Percentiles rank a stretch among this genome's conserved stretches.
Conservation (phyloP, 2,888 invertebrate genomes). For the Anarsia innoxiella region DNA sequence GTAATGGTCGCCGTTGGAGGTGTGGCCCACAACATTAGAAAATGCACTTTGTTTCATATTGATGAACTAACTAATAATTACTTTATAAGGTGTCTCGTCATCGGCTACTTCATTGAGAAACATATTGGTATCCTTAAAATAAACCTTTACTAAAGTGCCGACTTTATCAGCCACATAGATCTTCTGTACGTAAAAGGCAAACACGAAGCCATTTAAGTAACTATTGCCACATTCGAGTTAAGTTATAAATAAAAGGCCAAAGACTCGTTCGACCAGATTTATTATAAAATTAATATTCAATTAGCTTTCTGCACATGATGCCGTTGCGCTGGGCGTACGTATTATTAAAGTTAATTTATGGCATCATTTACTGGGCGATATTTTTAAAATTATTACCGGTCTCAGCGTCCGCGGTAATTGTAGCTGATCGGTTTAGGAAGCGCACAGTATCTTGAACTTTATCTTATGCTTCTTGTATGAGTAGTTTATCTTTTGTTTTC, state of each 20-base stretch:
- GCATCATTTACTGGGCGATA: constrained; percentile 70
- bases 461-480: constrained; percentile 19
- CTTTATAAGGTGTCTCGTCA: no score
- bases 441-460: constrained; percentile 20
- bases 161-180: no score
- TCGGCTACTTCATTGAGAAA: no score
- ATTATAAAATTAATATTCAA: constrained; percentile 74
- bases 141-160: no score
- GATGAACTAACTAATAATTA: background rate
- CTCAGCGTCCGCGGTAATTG: constrained; percentile 54
- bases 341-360: constrained; percentile 73
- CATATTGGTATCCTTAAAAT: no score
- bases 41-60: constrained; percentile 18
- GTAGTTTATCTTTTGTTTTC: constrained; percentile 20
- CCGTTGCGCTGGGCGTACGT: constrained; percentile 65
- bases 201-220: constrained; percentile 4
- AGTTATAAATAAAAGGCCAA: constrained; percentile 58
- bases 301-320: constrained; percentile 74
- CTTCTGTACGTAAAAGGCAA: constrained; percentile 1
- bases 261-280: constrained; percentile 66
- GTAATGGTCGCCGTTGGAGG: constrained; percentile 56
- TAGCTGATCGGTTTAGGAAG: constrained; percentile 44
- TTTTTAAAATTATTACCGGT: constrained; percentile 68
- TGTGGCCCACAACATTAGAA: constrained; percentile 48
- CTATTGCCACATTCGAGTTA: constrained; percentile 41